Conservation (phyloP, 2,888 invertebrate species). For the Busseola fusca region DNA sequence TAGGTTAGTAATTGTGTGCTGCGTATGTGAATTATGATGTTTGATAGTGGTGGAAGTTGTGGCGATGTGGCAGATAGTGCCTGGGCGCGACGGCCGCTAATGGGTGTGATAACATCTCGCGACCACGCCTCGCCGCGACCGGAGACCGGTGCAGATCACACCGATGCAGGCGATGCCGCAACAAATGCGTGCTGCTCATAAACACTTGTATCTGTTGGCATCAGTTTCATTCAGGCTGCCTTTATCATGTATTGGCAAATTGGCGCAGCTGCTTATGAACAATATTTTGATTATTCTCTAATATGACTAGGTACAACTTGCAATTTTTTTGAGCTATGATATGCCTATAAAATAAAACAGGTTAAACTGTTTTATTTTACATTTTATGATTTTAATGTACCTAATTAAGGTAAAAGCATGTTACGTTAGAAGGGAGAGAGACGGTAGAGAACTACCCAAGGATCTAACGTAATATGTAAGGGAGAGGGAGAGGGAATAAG, state of each 20-base stretch:
- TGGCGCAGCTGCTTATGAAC: constrained; percentile 5
- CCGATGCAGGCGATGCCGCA: constrained; percentile 50
- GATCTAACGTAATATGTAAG: too few relatives aligned
- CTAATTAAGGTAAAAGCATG: too few relatives aligned
- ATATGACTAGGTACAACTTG: too few relatives aligned
- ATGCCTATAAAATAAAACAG: too few relatives aligned
- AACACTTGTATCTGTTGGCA: constrained; percentile 62
- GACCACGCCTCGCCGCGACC: constrained; percentile 80
- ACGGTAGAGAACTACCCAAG: too few relatives aligned
- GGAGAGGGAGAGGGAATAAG: too few relatives aligned
- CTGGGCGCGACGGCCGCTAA: constrained; percentile 86
- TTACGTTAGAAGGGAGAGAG: too few relatives aligned
- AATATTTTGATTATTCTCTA: not conserved
- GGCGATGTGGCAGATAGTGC: constrained; percentile 82
- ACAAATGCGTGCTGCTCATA: constrained; percentile 60
- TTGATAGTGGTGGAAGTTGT: constrained; percentile 67
- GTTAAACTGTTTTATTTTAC: too few relatives aligned
- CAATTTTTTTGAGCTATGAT: not conserved
- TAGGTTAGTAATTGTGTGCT: constrained; percentile 57
- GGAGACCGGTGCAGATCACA: constrained; percentile 51
- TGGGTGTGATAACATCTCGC: constrained; percentile 85
- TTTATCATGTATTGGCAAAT: constrained; percentile 33
- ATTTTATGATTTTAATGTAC: not conserved
- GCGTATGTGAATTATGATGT: constrained; percentile 66
- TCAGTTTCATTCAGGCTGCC: constrained; percentile 48